Base-by-base conservation (phyloP, 2,113 vertebrate species). In the Bufo gargarizans region DNA sequence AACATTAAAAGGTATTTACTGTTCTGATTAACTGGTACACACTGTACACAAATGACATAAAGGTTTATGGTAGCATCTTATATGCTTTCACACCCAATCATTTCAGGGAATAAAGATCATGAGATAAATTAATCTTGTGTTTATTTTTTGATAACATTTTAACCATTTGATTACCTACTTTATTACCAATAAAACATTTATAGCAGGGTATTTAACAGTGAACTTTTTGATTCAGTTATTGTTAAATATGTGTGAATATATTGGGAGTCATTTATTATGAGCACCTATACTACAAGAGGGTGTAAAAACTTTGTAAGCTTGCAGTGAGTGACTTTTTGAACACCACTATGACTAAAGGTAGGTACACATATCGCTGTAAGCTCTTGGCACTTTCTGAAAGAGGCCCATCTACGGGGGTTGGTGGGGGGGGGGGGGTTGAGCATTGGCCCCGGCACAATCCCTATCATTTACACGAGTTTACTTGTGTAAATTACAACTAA, bases 81-180 rank as follows among this genome's bases (percentile, higher is more conserved):
- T 8, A 33, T 49, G 43, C 16, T 3, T 79, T 82, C 78, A 80
- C 77, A 45, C 61, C 77, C 86, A 69, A 33, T 7, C 22, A 59
- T 87, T 87, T 87, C 61, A 61, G 78, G 77, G 78, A 87, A 87
- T 67, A 43, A 53, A n/a, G 77, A 17, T 16, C 13, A 20, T 63
- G 19, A 78, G 76, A 86, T 86, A 77, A 72, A 67, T 33, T 87
- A 81, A 78, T 22, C 71, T 50, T 17, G 22, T 4, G n/a, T 87
- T 87, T 80, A 71, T n/a, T 71, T 87, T 80, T 3, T 69, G 86
- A 80, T 80, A 80, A 79, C 63, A 22, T 81, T 12, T 47, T 56
- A 56, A 22, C 22, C 22, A 53, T 72, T 43, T 85, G 67, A 53
- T 53, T 53, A 69, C 45, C 10, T 53, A 4, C 3, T 45, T 14